Base-by-base conservation (phyloP, 2,888 invertebrate species). In the Chaitophorus viminalis region DNA sequence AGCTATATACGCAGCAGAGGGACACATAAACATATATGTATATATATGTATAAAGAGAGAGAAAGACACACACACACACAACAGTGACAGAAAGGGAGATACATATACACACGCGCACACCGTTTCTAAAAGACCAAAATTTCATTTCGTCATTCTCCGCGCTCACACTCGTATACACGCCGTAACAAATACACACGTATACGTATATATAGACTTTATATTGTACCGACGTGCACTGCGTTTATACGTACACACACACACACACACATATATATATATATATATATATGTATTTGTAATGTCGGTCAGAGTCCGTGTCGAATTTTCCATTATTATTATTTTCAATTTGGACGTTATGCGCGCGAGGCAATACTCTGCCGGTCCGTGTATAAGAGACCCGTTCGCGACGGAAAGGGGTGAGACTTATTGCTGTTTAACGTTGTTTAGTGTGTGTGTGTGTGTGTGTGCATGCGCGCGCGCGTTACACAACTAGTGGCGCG, bases 381-480 rank as follows among this genome's bases (percentile, higher is more conserved):
- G 70, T 70, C 68, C n/a, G 17, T 14, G 46, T 46, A 14, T 14
- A n/a, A 31, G 77, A 60, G 25, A 21, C 52, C 52, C 77, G 46
- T 77, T 31, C 14, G n/a, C 78, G 11, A 25, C 17, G 60, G 8
- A 79, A 79, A 79, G n/a, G 78, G 78, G 78, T 79, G 78, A 79
- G 36, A 79, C 78, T 60, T 79, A 79, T 79, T 79, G 60, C 60
- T n/a, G 60, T 79, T 79, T 60, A 36, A 79, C 78, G 78, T 79
- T 79, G 60, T 70, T 70, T 31, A 14, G 25, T 60, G 60, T 60
- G 11, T 54, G 18, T 52, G 52, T 52, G 11, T 52, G 54, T 54
- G 18, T 54, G 18, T 54, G 54, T 54, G 54, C 18, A 18, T 18
- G 60, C 0, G 60, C 18, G 54, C 1, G 60, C 0, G 60, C 6